phyloP scores from a whole-genome alignment of 2,888 invertebrate genomes.

The Syrphus vitripennis region DNA sequence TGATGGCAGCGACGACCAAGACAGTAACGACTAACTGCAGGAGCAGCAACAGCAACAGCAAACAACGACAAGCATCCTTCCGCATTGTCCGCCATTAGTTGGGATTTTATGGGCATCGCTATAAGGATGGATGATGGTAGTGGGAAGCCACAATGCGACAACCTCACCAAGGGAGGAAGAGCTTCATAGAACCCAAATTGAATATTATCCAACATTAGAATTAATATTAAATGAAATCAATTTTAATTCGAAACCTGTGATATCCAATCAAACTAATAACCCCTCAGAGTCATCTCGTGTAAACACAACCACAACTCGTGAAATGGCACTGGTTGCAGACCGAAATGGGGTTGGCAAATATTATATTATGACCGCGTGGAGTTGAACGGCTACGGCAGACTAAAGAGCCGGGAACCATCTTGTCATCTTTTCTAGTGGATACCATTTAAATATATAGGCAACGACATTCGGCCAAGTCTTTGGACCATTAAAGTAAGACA shows the following conservation, averaged over 20 bases:
- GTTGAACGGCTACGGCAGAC: conserved; percentile 17
- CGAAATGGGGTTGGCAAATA: conserved; percentile 29
- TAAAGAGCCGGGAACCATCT: conserved; percentile 26
- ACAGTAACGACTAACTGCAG: conserved; percentile 42
- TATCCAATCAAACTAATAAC: conserved; percentile 72
- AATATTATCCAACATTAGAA: conserved; percentile 66
- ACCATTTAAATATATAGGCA: conserved; percentile 68
- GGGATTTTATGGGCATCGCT: conserved; percentile 63
- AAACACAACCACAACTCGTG: conserved; percentile 25
- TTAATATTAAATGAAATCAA: conserved; percentile 71
- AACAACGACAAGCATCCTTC: conserved; percentile 58
- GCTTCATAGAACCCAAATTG: conserved; percentile 41
- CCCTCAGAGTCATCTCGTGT: conserved; percentile 56
- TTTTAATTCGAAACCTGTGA: conserved; percentile 66
- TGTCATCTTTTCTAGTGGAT: conserved; percentile 63
- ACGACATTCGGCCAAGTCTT: conserved; percentile 58
- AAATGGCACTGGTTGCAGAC: conserved; percentile 17
- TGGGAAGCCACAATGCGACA: conserved; percentile 31
- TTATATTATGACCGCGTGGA: conserved; percentile 42
- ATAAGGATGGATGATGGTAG: conserved; percentile 62
- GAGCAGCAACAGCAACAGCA: conserved; percentile 32
- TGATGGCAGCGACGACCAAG: not conserved
- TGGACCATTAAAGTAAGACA: conserved; percentile 59
- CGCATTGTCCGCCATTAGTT: conserved; percentile 70
- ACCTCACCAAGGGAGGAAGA: conserved; percentile 4